Percentiles rank a stretch among this genome's conserved stretches.
These are phyloP conservation scores for Merodon equestris DNA, from an alignment of 2,888 invertebrate species.

Conservation along the genomic window DNA sequence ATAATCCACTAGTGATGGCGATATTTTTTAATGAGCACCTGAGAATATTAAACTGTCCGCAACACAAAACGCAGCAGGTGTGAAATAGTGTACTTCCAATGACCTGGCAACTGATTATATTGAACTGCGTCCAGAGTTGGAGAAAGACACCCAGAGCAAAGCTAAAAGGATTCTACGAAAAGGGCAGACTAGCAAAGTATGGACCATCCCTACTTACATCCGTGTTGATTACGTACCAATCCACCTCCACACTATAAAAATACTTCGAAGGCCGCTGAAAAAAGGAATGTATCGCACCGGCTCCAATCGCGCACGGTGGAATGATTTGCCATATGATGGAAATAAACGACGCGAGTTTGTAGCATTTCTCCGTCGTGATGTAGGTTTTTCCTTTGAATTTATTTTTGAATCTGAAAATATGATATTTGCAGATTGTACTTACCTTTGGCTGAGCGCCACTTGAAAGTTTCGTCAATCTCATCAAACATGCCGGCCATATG, in stretches of 20 bases:
- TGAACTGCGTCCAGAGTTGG: conserved; percentile 41
- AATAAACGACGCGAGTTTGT: background rate
- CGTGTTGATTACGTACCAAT: conserved; percentile 21
- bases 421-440: background rate
- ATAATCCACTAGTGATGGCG: conserved; percentile 52
- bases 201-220: background rate
- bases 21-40: conserved; percentile 54
- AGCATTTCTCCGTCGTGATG: conserved; percentile 6
- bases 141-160: conserved; percentile 45
- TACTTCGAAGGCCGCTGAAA: background rate
- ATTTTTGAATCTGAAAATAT: background rate
- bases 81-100: conserved; percentile 42
- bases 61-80: conserved; percentile 30
- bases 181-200: background rate
- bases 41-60: conserved; percentile 53
- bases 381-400: conserved; percentile 32
- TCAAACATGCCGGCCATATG: background rate
- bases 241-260: background rate
- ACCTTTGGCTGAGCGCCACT: conserved; percentile 31
- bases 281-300: background rate
- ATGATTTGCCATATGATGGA: conserved; percentile 8
- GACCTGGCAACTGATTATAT: conserved; percentile 39
- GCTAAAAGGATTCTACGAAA: conserved; percentile 14
- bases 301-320: background rate
- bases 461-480: conserved; percentile 2